Percentiles rank a stretch among this genome's conserved stretches.
Conservation (phyloP, 2,888 invertebrate genomes). For the Erebia epiphron region DNA sequence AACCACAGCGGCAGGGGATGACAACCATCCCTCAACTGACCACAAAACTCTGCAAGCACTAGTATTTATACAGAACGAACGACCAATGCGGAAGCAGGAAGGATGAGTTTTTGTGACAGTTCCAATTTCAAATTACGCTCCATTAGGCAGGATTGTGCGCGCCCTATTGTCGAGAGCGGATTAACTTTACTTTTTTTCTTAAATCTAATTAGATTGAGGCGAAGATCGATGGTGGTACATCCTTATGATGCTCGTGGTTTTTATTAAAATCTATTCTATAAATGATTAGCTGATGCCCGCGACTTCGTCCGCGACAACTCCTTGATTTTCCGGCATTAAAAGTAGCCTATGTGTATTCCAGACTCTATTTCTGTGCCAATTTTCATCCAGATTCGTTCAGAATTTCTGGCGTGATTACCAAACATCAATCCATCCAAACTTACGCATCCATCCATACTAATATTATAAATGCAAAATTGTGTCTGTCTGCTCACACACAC, state of each 20-base stretch:
- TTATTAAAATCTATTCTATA: not conserved
- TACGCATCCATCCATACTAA: too few species aligned
- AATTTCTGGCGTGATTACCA: too few species aligned
- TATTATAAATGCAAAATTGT: too few species aligned
- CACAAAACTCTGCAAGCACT: constrained; percentile 42
- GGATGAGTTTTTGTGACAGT: constrained; percentile 64
- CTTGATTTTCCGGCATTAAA: too few species aligned
- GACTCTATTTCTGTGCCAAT: too few species aligned
- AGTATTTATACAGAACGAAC: constrained; percentile 64
- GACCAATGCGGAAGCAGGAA: constrained; percentile 74
- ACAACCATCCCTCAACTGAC: constrained; percentile 60
- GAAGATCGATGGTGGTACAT: constrained; percentile 18
- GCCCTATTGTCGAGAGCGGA: constrained; percentile 61
- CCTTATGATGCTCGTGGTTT: not conserved
- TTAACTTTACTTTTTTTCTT: constrained; percentile 43
- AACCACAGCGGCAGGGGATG: constrained; percentile 52
- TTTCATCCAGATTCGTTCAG: too few species aligned
- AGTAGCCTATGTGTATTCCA: too few species aligned
- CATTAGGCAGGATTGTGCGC: constrained; percentile 69
- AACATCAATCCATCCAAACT: too few species aligned
- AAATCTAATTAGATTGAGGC: constrained; percentile 40
- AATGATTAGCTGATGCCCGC: too few species aligned
- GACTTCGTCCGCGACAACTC: too few species aligned
- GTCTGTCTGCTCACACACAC: too few species aligned
- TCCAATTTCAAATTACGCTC: constrained; percentile 69